These are phyloP conservation scores for Tortricodes alternella DNA, from an alignment of 2,888 invertebrate species.

Conservation along the genomic window DNA sequence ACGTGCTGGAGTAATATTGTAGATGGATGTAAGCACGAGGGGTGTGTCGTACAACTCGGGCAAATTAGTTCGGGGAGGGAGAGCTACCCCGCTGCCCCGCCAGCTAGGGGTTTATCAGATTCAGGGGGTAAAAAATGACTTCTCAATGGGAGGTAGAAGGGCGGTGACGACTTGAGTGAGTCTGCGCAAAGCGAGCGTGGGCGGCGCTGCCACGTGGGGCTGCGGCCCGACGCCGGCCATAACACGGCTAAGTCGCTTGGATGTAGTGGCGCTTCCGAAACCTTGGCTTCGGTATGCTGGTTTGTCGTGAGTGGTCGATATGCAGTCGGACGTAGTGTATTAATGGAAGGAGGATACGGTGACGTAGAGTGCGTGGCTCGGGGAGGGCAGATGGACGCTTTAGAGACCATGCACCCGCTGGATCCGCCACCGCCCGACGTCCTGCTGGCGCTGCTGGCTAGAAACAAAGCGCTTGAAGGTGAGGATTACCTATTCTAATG, in stretches of 20 bases:
- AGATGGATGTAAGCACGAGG: conserved; percentile 82
- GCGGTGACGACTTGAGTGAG: conserved; percentile 57
- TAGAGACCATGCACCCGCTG: conserved; percentile 68
- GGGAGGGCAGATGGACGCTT: conserved; percentile 57
- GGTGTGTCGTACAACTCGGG: conserved; percentile 81
- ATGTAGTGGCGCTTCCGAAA: background rate
- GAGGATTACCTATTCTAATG: conserved; percentile 49
- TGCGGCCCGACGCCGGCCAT: conserved; percentile 54
- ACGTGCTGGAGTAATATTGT: conserved; percentile 81
- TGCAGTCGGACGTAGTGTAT: conserved; percentile 56
- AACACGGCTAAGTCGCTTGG: conserved; percentile 47
- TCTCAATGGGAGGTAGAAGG: conserved; percentile 80
- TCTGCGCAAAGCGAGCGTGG: conserved; percentile 70
- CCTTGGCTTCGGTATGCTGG: conserved; percentile 41
- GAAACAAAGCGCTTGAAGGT: conserved; percentile 96
- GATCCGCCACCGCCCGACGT: conserved; percentile 91
- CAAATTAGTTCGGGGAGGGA: conserved; percentile 83
- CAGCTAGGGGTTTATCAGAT: conserved; percentile 77
- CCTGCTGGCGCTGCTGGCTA: conserved; percentile 90
- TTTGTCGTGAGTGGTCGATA: conserved; percentile 52
- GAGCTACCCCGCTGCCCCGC: conserved; percentile 58
- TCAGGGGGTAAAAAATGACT: conserved; percentile 81
- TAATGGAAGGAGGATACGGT: conserved; percentile 61
- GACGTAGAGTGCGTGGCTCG: conserved; percentile 59
- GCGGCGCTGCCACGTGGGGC: conserved; percentile 76